These are phyloP conservation scores for Tachina grossa DNA, from an alignment of 2,888 invertebrate genomes.

Conservation along the genomic window DNA sequence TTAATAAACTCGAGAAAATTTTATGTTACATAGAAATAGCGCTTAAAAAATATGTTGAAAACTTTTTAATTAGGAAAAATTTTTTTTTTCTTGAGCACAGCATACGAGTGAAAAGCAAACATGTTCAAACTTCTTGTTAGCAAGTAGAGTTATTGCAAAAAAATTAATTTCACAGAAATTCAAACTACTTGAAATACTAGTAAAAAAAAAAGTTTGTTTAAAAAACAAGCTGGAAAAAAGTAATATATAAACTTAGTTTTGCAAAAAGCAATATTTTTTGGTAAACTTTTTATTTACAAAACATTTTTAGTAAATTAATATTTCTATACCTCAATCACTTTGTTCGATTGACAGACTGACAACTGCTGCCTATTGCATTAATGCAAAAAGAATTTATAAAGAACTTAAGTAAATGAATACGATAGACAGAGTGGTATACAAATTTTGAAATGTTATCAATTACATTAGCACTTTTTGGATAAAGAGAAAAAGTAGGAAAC, in stretches of 20 bases:
- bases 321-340: conserved; percentile 16
- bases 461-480: conserved; percentile 26
- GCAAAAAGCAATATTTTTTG: too few species aligned
- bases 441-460: conserved; percentile 18
- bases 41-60: not conserved
- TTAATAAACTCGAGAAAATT: too few species aligned
- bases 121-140: not conserved
- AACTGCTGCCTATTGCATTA: conserved; percentile 11
- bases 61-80: not conserved
- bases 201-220: not conserved
- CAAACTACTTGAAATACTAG: not conserved
- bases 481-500: not conserved
- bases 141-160: not conserved
- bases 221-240: not conserved
- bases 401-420: conserved; percentile 20
- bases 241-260: not conserved
- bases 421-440: not conserved
- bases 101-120: not conserved
- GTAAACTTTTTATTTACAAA: not conserved
- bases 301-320: not conserved
- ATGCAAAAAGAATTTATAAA: conserved; percentile 6
- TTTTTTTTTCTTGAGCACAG: not conserved
- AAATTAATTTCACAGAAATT: too few species aligned
- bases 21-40: too few species aligned
- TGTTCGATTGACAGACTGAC: conserved; percentile 12